Percentiles rank a stretch among this genome's conserved stretches.
Evolutionary conservation across 1,140 invertebrate species (phyloP).

Genomic region (Drosophila nigrodunni): DNA sequence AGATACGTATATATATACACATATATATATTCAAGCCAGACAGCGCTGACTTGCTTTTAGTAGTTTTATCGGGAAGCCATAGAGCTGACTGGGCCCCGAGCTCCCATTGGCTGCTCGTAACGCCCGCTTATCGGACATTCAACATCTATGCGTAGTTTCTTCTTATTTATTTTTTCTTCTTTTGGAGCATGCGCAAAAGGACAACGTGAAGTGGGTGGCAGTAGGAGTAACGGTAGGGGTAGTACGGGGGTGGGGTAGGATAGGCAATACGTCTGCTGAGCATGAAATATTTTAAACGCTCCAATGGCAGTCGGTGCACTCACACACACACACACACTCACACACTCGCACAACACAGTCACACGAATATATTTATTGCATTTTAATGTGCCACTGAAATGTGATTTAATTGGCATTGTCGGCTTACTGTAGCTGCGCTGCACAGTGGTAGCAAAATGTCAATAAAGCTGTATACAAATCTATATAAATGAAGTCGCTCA

Average conservation of each 20-base stretch:
- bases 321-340: slow-evolving; percentile 9
- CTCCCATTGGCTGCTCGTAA: slow-evolving; percentile 44
- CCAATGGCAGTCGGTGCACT: slow-evolving; percentile 50
- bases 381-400: slow-evolving; percentile 80
- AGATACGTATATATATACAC: neutral
- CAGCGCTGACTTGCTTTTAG: slow-evolving; percentile 15
- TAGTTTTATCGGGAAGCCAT: slow-evolving; percentile 53
- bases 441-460: slow-evolving; percentile 50
- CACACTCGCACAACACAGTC: slow-evolving; percentile 4
- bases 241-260: neutral
- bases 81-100: slow-evolving; percentile 21
- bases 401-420: slow-evolving; percentile 79
- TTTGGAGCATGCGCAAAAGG: slow-evolving; percentile 58
- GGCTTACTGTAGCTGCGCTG: slow-evolving; percentile 34
- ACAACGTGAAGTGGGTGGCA: slow-evolving; percentile 26
- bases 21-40: neutral
- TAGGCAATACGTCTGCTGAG: slow-evolving; percentile 16
- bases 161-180: too few relatives aligned
- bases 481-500: too few relatives aligned
- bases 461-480: neutral
- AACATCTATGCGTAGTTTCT: slow-evolving; percentile 58
- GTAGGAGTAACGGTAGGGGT: neutral
- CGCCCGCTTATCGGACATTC: slow-evolving; percentile 57
- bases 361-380: slow-evolving; percentile 68
- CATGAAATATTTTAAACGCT: slow-evolving; percentile 76